Evolutionary conservation across 2,888 invertebrate genomes (phyloP).

Genomic region (Auanema freiburgensis): DNA sequence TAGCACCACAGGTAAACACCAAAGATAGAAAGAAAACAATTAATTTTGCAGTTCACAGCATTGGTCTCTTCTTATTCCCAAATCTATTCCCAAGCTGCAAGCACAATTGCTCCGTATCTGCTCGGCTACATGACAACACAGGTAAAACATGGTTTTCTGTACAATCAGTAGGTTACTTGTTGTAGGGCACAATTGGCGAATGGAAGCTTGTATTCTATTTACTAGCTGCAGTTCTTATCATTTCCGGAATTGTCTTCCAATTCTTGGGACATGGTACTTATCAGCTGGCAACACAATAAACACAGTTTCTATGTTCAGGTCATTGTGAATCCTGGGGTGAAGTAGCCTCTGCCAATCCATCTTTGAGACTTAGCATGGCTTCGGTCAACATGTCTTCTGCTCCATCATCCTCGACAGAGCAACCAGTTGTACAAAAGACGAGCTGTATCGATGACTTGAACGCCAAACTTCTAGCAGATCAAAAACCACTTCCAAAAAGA

Average conservation of each 20-base stretch:
- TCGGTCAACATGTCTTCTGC: too few relatives aligned
- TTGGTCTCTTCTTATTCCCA: constrained; percentile 57
- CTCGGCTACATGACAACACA: constrained; percentile 54
- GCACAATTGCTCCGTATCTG: constrained; percentile 49
- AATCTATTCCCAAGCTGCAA: constrained; percentile 50
- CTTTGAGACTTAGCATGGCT: background rate
- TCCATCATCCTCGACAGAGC: background rate
- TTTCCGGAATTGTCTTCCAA: constrained; percentile 53
- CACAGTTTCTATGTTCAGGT: background rate
- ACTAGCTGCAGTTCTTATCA: constrained; percentile 45
- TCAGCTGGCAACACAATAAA: constrained; percentile 1
- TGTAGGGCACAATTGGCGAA: constrained; percentile 35
- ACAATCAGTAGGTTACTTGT: background rate
- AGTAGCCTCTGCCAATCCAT: background rate
- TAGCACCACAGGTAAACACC: constrained; percentile 47
- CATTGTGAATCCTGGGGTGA: background rate
- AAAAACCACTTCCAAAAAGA: background rate
- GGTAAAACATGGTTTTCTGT: constrained; percentile 20
- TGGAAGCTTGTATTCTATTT: constrained; percentile 54
- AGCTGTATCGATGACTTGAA: constrained; percentile 3
- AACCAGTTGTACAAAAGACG: background rate
- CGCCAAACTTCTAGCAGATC: background rate
- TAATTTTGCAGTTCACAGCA: constrained; percentile 49
- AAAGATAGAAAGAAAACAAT: background rate
- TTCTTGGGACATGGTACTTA: constrained; percentile 51